Percentiles rank a stretch among this genome's conserved stretches.
Evolutionary conservation across 2,797 vertebrate species (phyloP).

Genomic region (Pteronotus mesoamericanus): DNA sequence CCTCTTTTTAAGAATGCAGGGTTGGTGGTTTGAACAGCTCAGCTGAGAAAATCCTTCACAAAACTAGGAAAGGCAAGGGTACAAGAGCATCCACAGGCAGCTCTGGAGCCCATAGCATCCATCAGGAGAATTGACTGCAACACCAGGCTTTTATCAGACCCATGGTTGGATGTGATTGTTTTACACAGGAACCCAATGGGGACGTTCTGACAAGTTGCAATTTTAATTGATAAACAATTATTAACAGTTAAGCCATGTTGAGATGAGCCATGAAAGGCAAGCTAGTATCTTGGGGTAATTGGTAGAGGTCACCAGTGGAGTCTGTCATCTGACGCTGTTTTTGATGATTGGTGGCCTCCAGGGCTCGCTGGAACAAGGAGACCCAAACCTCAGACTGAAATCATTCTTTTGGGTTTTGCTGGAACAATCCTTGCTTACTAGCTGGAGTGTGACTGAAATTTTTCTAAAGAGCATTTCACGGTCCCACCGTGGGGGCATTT

Average conservation of each 20-base stretch:
- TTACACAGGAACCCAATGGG: constrained; percentile 33
- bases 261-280: background rate
- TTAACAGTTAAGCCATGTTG: constrained; percentile 19
- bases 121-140: constrained; percentile 65
- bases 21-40: constrained; percentile 70
- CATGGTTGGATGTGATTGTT: constrained; percentile 12
- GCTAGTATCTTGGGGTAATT: background rate
- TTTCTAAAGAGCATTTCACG: constrained; percentile 10
- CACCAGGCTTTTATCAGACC: background rate
- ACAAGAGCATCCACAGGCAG: constrained; percentile 57
- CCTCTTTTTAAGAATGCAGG: constrained; percentile 35
- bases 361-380: background rate
- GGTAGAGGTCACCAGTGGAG: background rate
- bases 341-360: background rate
- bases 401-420: background rate
- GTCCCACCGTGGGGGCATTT: accelerated
- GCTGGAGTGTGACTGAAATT: background rate
- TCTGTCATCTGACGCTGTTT: background rate
- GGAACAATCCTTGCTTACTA: background rate
- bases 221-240: constrained; percentile 52
- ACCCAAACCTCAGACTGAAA: background rate
- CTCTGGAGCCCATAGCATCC: constrained; percentile 57
- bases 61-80: constrained; percentile 50
- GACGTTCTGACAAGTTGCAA: constrained; percentile 23
- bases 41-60: constrained; percentile 69